Conservation (phyloP, 2,797 vertebrate genomes). For the Sebastes hubbsi region DNA sequence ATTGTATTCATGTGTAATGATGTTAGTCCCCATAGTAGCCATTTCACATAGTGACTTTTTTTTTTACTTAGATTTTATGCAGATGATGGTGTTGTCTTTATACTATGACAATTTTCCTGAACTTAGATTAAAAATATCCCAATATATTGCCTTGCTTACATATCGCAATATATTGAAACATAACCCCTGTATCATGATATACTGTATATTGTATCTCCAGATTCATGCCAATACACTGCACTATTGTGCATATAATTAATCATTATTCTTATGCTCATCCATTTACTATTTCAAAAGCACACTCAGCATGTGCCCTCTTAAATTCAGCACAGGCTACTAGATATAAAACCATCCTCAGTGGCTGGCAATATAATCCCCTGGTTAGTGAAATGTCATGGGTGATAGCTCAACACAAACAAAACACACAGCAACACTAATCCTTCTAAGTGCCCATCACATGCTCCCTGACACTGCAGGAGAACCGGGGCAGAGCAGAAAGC, state of each 20-base stretch:
- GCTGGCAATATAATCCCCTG: slow-evolving; percentile 46
- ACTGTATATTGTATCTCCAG: too few species aligned
- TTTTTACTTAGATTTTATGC: too few species aligned
- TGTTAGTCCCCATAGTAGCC: too few species aligned
- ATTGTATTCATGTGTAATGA: too few species aligned
- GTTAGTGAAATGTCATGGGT: slow-evolving; percentile 61
- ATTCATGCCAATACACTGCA: too few species aligned
- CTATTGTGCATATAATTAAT: neutral
- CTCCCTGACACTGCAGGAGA: slow-evolving; percentile 65
- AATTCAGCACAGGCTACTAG: slow-evolving; percentile 41
- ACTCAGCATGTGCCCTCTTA: neutral
- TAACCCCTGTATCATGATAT: too few species aligned
- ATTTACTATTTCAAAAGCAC: slow-evolving; percentile 1
- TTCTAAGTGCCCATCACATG: slow-evolving; percentile 67
- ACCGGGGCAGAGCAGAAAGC: slow-evolving; percentile 41
- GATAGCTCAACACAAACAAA: slow-evolving; percentile 66
- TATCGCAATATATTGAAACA: too few species aligned
- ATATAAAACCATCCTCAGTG: slow-evolving; percentile 32
- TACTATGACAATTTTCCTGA: too few species aligned
- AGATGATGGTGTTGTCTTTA: too few species aligned
- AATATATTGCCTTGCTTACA: too few species aligned
- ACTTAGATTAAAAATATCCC: too few species aligned
- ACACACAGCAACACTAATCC: slow-evolving; percentile 71
- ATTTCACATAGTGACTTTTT: too few species aligned
- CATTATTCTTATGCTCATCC: neutral